Conservation (phyloP, 2,797 vertebrate species). For the Sebastes nivosus region DNA sequence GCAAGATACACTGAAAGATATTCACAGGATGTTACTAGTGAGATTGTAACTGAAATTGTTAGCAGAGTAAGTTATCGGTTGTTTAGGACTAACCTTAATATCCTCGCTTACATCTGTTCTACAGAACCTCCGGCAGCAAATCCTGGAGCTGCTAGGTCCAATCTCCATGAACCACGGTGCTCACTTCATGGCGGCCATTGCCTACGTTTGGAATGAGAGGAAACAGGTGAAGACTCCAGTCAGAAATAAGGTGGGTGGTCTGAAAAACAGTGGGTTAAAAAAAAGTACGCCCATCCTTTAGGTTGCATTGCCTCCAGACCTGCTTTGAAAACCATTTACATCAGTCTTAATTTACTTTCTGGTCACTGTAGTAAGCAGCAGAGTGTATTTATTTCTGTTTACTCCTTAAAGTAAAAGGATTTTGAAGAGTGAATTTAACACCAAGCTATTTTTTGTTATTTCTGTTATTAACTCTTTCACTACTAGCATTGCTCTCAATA, state of each 20-base stretch:
- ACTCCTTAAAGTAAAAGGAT: not conserved
- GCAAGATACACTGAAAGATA: not conserved
- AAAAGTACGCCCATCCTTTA: rapidly evolving
- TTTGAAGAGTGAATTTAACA: not conserved
- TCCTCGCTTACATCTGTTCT: not conserved
- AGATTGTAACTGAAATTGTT: not conserved
- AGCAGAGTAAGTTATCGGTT: not conserved
- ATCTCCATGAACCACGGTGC: slow-evolving; percentile 99
- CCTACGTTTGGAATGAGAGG: slow-evolving; percentile 98
- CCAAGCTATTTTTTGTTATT: not conserved
- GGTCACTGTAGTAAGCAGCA: not conserved
- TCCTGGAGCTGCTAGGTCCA: slow-evolving; percentile 94
- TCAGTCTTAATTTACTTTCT: not conserved
- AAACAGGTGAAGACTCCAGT: slow-evolving; percentile 87
- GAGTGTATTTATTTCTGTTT: not conserved
- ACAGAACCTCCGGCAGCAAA: slow-evolving; percentile 97
- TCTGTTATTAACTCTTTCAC: too few relatives aligned
- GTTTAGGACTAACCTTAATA: not conserved
- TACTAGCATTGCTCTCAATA: too few relatives aligned
- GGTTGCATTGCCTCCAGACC: not conserved
- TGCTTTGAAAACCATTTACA: not conserved
- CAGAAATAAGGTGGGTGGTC: slow-evolving; percentile 87
- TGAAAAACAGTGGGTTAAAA: not conserved
- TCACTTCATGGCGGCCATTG: slow-evolving; percentile 99
- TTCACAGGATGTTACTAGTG: not conserved